A percentile compares a stretch with the other conserved stretches of the same genome.
Conservation (phyloP, 2,113 vertebrate genomes). For the Charina bottae region DNA sequence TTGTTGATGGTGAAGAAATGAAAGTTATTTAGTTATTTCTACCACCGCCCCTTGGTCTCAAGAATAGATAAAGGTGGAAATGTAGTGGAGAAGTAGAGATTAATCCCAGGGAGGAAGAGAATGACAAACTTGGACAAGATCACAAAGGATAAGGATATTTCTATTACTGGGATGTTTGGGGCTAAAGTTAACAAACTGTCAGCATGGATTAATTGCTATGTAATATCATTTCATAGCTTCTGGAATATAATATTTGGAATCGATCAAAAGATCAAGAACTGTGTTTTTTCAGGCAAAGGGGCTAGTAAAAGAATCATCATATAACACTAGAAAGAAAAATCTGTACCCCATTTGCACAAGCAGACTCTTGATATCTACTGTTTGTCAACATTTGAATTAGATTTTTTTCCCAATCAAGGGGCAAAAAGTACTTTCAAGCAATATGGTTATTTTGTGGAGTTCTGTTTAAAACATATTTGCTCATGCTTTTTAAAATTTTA, state of each 20-base stretch:
- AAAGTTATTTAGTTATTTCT: background rate
- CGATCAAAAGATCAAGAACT: background rate
- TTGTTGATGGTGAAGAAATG: background rate
- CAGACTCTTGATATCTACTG: background rate
- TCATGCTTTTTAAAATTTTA: background rate
- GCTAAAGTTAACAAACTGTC: background rate
- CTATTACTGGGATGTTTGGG: background rate
- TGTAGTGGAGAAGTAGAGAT: background rate
- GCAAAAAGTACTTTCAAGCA: background rate
- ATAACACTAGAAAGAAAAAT: background rate
- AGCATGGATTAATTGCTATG: background rate
- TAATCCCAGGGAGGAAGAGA: background rate
- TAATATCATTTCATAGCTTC: background rate
- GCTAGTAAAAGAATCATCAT: background rate
- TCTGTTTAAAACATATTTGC: background rate
- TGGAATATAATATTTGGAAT: background rate
- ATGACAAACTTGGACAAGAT: background rate
- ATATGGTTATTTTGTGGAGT: background rate
- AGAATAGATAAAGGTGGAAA: background rate
- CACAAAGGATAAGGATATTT: background rate
- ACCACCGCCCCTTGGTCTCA: background rate
- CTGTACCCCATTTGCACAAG: background rate
- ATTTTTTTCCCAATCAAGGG: background rate
- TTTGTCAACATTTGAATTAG: background rate
- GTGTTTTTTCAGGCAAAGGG: background rate